Percentiles rank a stretch among this genome's conserved stretches.
Evolutionary conservation across 2,797 vertebrate species (phyloP).

Genomic region (Uromys caudimaculatus): DNA sequence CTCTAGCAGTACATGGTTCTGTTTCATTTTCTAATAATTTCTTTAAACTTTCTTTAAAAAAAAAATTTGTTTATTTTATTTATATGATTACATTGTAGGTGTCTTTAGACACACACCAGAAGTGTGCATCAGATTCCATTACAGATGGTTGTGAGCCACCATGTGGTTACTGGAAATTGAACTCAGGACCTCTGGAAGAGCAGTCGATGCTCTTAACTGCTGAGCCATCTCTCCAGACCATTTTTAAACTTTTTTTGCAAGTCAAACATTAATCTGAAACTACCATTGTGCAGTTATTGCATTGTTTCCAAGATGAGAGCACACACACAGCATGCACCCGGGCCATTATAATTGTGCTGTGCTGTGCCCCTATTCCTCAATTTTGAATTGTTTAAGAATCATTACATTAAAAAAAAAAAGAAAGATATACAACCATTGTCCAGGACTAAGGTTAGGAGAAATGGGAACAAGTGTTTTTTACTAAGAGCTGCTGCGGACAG

Average conservation of each 20-base stretch:
- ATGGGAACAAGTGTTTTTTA: not conserved
- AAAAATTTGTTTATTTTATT: too few relatives aligned
- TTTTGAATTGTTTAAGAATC: not conserved
- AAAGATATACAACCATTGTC: not conserved
- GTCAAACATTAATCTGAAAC: not conserved
- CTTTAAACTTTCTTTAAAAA: too few relatives aligned
- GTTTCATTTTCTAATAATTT: not conserved
- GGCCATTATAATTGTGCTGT: not conserved
- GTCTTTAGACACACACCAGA: too few relatives aligned
- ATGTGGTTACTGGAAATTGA: too few relatives aligned
- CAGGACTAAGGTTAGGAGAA: not conserved
- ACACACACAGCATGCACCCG: not conserved
- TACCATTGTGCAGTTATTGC: not conserved
- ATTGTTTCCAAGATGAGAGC: not conserved
- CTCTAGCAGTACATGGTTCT: not conserved
- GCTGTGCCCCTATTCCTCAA: not conserved
- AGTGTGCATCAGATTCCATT: too few relatives aligned
- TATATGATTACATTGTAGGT: too few relatives aligned
- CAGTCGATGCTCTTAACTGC: too few relatives aligned
- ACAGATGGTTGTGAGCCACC: too few relatives aligned
- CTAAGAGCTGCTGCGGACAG: too few relatives aligned
- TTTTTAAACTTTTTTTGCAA: not conserved
- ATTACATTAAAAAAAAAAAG: not conserved
- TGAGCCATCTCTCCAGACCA: too few relatives aligned
- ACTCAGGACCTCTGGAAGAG: too few relatives aligned